These are phyloP conservation scores for Protobothrops mucrosquamatus DNA, from an alignment of 2,113 vertebrate species.

Conservation along the genomic window DNA sequence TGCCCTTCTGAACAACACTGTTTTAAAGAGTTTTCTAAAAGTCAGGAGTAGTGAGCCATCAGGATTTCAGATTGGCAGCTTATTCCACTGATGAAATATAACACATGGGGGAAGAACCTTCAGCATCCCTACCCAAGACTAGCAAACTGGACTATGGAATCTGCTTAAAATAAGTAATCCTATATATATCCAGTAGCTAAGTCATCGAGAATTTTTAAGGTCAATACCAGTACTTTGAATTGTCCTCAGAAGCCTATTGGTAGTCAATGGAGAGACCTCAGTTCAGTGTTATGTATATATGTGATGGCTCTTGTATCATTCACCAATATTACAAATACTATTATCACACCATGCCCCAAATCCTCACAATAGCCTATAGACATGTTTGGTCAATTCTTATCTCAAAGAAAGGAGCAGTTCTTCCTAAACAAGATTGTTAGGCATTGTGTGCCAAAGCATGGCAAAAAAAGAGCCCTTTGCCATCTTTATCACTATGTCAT, in stretches of 20 bases:
- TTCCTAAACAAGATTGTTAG: background rate
- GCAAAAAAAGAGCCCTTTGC: background rate
- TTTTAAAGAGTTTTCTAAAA: background rate
- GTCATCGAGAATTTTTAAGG: too few relatives aligned
- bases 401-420: background rate
- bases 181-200: too few relatives aligned
- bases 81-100: too few relatives aligned
- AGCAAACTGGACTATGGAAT: too few relatives aligned
- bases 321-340: background rate
- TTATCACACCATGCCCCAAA: background rate
- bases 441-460: background rate
- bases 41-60: background rate
- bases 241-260: background rate
- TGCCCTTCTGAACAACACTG: background rate
- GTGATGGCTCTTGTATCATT: background rate
- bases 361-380: background rate
- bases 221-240: background rate
- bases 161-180: too few relatives aligned
- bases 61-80: too few relatives aligned
- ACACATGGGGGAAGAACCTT: too few relatives aligned
- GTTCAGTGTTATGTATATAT: background rate
- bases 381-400: background rate
- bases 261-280: background rate
- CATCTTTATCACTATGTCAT: background rate
- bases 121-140: too few relatives aligned